Percentiles rank a stretch among this genome's conserved stretches.
phyloP scores from a whole-genome alignment of 2,888 invertebrate genomes.

The Patella pellucida region DNA sequence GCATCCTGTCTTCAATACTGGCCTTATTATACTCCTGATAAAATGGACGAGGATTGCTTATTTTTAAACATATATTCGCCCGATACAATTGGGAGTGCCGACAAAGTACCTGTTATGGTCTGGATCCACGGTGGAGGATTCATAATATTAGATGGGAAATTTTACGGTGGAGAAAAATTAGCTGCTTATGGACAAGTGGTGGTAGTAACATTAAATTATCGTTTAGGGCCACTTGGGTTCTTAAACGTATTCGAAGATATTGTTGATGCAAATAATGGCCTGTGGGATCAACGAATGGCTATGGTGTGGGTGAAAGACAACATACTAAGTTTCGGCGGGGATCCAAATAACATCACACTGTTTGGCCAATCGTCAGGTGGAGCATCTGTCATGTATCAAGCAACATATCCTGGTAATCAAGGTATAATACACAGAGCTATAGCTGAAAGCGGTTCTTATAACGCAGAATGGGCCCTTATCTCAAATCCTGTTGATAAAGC shows the following conservation, averaged over 20 bases:
- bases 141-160: not conserved
- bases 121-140: not conserved
- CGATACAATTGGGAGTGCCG: not conserved
- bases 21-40: not conserved
- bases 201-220: not conserved
- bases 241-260: not conserved
- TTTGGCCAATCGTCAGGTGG: not conserved
- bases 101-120: not conserved
- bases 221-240: not conserved
- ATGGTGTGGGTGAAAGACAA: not conserved
- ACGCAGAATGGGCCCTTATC: not conserved
- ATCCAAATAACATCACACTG: not conserved
- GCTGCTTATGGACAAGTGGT: not conserved
- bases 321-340: not conserved
- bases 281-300: constrained; percentile 2
- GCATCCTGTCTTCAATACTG: not conserved
- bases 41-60: not conserved
- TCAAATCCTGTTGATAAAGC: not conserved
- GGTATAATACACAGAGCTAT: not conserved
- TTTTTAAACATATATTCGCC: not conserved
- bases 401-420: not conserved
- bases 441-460: not conserved
- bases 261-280: not conserved
- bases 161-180: not conserved
- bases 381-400: not conserved